Conservation (phyloP, 2,797 vertebrate genomes). For the Characodon lateralis region DNA sequence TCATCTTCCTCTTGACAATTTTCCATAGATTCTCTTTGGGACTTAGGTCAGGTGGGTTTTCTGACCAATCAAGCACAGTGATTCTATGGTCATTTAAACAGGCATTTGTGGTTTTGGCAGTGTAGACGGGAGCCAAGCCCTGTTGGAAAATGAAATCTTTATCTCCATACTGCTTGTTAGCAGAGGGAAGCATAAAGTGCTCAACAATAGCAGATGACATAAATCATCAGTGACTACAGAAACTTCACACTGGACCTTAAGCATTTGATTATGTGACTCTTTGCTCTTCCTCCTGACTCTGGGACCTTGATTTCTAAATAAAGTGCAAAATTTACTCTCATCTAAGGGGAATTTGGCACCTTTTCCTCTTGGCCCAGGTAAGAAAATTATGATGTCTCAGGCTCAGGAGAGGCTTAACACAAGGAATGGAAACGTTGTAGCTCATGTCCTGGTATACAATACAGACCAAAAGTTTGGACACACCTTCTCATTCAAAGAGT, state of each 20-base stretch:
- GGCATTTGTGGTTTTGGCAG: too few species aligned
- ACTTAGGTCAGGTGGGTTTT: neutral
- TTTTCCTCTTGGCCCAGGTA: neutral
- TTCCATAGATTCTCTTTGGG: neutral
- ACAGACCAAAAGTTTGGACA: too few species aligned
- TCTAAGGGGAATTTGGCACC: too few species aligned
- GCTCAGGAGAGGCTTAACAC: neutral
- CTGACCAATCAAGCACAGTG: neutral
- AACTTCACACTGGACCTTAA: too few species aligned
- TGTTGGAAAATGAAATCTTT: neutral
- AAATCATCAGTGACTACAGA: neutral
- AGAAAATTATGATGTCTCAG: too few species aligned
- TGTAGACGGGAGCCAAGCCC: too few species aligned
- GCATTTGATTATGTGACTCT: too few species aligned
- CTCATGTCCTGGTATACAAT: too few species aligned
- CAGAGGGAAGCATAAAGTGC: neutral
- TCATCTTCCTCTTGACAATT: neutral
- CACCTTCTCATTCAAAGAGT: too few species aligned
- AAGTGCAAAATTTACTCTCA: neutral
- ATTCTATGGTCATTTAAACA: neutral
- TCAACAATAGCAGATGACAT: neutral
- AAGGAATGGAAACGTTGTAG: neutral
- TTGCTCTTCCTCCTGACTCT: too few species aligned
- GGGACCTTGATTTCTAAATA: neutral
- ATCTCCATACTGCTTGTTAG: neutral